Conservation (phyloP, 2,888 invertebrate genomes). For the Drosophila conformis region DNA sequence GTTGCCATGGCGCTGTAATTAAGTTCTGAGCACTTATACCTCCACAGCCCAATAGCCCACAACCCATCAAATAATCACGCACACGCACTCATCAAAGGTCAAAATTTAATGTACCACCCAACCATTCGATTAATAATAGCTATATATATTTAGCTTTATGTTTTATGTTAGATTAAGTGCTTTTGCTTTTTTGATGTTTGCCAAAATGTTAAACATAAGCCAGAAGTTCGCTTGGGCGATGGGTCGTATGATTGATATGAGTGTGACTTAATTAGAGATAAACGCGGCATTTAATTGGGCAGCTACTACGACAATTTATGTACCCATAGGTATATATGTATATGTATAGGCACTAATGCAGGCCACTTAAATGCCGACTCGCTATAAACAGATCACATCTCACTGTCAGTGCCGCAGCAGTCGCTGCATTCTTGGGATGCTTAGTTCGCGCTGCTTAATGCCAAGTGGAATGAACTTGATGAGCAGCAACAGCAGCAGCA, state of each 20-base stretch:
- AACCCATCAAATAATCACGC: constrained; percentile 39
- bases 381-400: constrained; percentile 71
- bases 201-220: background rate
- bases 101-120: constrained; percentile 45
- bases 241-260: constrained; percentile 40
- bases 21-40: constrained; percentile 33
- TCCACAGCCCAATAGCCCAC: constrained; percentile 5
- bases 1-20: constrained; percentile 59
- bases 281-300: constrained; percentile 31
- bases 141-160: constrained; percentile 5
- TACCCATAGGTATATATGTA: background rate
- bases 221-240: constrained; percentile 12
- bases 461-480: constrained; percentile 80
- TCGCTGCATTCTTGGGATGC: constrained; percentile 70
- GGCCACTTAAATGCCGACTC: constrained; percentile 66
- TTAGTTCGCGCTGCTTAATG: constrained; percentile 66
- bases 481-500: constrained; percentile 42
- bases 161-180: constrained; percentile 31
- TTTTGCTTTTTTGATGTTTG: constrained; percentile 6
- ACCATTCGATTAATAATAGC: constrained; percentile 17
- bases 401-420: constrained; percentile 71
- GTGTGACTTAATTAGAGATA: constrained; percentile 39
- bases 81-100: constrained; percentile 59
- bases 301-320: background rate
- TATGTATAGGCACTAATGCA: constrained; percentile 8